Evolutionary conservation across 2,888 invertebrate species (phyloP), one percentile per base, ranked within the genome.

Genomic region (Rhogogaster chlorosoma): DNA sequence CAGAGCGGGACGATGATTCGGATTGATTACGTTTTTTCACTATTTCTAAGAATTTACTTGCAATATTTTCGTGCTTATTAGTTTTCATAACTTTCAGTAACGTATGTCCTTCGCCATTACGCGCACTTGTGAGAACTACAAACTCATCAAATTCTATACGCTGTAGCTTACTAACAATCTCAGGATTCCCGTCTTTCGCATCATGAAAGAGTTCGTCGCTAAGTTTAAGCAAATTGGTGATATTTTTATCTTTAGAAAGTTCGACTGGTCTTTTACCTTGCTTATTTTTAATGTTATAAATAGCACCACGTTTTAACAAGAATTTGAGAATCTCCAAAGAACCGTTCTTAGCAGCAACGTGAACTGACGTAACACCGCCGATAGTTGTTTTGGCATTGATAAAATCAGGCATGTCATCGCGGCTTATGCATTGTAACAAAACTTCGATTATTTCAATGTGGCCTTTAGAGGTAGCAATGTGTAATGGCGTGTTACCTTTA

Each of bases 261-360:
- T 88, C 82, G n/a, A 87, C 0, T 6, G 90, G 90, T 82, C 82
- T 88, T 86, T 88, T 86, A 73, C 87, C 86, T 70, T 89, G 85
- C 12, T 87, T 86, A 84, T 88, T 86, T 45, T 85, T 83, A 32
- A 83, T 61, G 73, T 88, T 86, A 70, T 87, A 86, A 84, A 67
- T 84, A 32, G 89, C 88, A 84, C 88, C 88, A 67, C 88, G 26
- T 64, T 86, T 87, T 29, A 89, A 57, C 29, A 88, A 71, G 36
- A 73, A 84, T 84, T 87, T 84, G 29, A 87, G 78, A 83, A 88
- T 57, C 57, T 88, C 86, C 0, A 87, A 85, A 12, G 22, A 85
- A 73, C 87, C 87, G 82, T 85, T 82, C 85, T 86, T 86, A 45
- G 87, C 87, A 61, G 90, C 89, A 49, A 88, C 61, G 78, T 89